These are phyloP conservation scores for Eilema sororculum DNA, from an alignment of 2,888 invertebrate species.

Conservation along the genomic window DNA sequence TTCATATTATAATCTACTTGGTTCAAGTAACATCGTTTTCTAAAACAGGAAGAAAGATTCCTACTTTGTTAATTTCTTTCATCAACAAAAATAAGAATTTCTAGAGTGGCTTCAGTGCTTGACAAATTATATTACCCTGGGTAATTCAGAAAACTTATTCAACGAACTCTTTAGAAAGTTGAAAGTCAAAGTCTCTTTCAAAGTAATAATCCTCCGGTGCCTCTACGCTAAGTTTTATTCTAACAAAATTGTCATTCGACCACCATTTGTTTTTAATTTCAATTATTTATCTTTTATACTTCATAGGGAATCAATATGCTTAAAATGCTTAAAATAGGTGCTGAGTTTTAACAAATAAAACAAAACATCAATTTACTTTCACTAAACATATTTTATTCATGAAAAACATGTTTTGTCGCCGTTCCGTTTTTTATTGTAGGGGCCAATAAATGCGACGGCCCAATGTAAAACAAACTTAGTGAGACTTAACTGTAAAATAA, in stretches of 20 bases:
- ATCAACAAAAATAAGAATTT: conserved; percentile 52
- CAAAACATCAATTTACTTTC: neutral
- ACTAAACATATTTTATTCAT: neutral
- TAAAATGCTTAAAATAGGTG: no score
- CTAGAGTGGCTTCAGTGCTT: conserved; percentile 59
- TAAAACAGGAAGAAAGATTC: neutral
- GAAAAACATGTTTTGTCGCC: conserved; percentile 57
- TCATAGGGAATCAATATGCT: no score
- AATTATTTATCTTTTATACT: conserved; percentile 23
- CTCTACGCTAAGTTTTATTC: conserved; percentile 66
- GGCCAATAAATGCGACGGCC: conserved; percentile 72
- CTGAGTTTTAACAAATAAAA: neutral
- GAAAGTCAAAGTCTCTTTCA: conserved; percentile 72
- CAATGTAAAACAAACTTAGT: conserved; percentile 81
- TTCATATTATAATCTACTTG: neutral
- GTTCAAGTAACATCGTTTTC: neutral
- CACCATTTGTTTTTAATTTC: conserved; percentile 37
- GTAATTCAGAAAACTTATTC: conserved; percentile 76
- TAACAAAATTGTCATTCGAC: conserved; percentile 61
- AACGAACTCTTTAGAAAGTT: conserved; percentile 76
- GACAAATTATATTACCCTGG: conserved; percentile 71
- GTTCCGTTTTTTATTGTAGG: conserved; percentile 70
- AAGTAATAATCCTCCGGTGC: conserved; percentile 70
- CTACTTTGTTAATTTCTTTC: conserved; percentile 42
- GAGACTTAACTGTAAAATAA: conserved; percentile 83